A percentile compares a stretch with the other conserved stretches of the same genome.
Conservation (phyloP, 23 tunicate species). For the Phallusia fumigata region DNA sequence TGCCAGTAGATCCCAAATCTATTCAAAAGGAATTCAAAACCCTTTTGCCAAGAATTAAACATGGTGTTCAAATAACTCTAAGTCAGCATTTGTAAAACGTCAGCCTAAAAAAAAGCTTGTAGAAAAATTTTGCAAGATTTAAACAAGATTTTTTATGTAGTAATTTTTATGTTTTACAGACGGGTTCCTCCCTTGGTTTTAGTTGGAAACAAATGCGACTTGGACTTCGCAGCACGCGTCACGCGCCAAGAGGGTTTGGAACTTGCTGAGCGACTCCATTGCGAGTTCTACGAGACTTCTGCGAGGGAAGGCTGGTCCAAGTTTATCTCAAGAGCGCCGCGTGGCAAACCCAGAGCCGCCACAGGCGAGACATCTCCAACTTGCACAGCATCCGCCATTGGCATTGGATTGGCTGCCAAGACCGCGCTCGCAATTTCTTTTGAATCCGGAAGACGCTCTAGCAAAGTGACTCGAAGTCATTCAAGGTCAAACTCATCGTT, state of each 20-base stretch:
- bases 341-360: background rate
- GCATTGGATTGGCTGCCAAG: constrained; percentile 25
- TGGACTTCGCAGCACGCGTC: constrained; percentile 61
- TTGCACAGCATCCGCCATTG: constrained; percentile 23
- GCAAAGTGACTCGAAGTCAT: background rate
- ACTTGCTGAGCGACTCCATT: constrained; percentile 58
- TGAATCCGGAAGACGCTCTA: background rate
- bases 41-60: no score
- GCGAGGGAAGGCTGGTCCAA: constrained; percentile 97
- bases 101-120: no score
- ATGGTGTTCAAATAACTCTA: no score
- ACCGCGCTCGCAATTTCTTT: background rate
- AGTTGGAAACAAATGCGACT: constrained; percentile 91
- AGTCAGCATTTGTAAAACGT: no score
- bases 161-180: constrained; percentile 26
- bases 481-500: constrained; percentile 14
- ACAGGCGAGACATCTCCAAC: constrained; percentile 24
- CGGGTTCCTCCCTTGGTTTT: constrained; percentile 68
- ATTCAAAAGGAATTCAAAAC: no score
- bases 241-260: constrained; percentile 55
- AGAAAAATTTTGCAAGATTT: background rate
- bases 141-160: background rate
- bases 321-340: background rate
- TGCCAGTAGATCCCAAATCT: no score
- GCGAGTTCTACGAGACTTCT: constrained; percentile 80